phyloP scores from a whole-genome alignment of 2,888 invertebrate genomes.

The Hesperia comma region DNA sequence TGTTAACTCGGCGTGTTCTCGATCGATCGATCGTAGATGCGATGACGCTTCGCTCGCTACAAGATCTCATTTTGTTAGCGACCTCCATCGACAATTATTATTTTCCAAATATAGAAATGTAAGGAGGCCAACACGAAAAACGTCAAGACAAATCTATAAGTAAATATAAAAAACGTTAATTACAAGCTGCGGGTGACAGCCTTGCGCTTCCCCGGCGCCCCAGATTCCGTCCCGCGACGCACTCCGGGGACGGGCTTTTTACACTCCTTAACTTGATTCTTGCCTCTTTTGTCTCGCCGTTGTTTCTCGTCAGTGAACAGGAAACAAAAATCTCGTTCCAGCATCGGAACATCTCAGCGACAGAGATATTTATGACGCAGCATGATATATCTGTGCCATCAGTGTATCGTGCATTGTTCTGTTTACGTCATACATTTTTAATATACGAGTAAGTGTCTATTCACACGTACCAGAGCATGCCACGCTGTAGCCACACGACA shows the following conservation, averaged over 20 bases:
- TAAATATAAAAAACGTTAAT: too few species aligned
- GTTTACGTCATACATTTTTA: background rate
- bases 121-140: too few species aligned
- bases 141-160: too few species aligned
- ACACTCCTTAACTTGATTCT: constrained; percentile 30
- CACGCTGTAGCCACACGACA: too few species aligned
- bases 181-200: background rate
- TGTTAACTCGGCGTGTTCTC: too few species aligned
- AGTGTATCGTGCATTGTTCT: background rate
- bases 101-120: too few species aligned
- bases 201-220: background rate
- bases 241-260: background rate
- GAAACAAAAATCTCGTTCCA: constrained; percentile 17
- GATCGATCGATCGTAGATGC: too few species aligned
- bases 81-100: too few species aligned
- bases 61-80: too few species aligned
- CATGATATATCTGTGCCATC: background rate
- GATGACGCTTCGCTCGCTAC: too few species aligned
- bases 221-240: background rate
- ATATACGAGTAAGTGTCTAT: background rate
- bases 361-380: background rate
- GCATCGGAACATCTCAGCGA: background rate
- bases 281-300: constrained; percentile 27
- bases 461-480: too few species aligned
- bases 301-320: constrained; percentile 18